Evolutionary conservation across 53 echinoderm and acorn worm genomes (phyloP), one percentile per base, ranked within the genome.

Genomic region (Actinopyga echinites): DNA sequence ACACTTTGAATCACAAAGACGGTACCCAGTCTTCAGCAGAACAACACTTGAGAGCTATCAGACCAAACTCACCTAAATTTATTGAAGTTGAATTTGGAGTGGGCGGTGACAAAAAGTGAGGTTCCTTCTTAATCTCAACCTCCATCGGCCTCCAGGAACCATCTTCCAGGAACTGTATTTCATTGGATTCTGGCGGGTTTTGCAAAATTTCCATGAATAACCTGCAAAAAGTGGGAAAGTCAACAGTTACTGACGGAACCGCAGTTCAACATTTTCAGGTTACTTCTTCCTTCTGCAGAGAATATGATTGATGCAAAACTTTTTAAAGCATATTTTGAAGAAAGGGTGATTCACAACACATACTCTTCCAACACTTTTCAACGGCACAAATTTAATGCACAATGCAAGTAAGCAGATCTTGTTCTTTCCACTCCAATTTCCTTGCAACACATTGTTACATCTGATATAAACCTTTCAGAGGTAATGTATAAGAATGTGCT

Each of bases 131-230:
- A 58, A 83, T 86, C 79, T 94, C 91, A 2, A 89, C 68, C 9
- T 83, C 65, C 81, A 93, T 80, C 12, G 93, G 82, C 55, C 87
- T 90, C 96, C 96, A 96, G 10, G 93, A 91, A 12, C 96, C 96
- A 63, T 96, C 96, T 59, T 96, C 93, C 34, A 93, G 63, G 83
- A 96, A 96, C 83, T 93, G 93, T 59, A 96, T 96, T 83, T 96
- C 96, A 77, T 93, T 87, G 66, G 91, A 91, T 61, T 87, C 83
- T 17, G 93, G 93, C 5, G 96, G 91, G 5, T 65, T 82, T 37
- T 78, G 87, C 19, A 96, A 65, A 26, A 96, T 96, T 80, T 96
- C 96, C 80, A 91, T 69, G 69, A 96, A 96, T 11, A 96, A 83
- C 54, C 96, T 96, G 82, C 17, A 29, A 20, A 59, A 49, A 64